Conservation (phyloP, 2,888 invertebrate genomes). For the Noctua janthe region DNA sequence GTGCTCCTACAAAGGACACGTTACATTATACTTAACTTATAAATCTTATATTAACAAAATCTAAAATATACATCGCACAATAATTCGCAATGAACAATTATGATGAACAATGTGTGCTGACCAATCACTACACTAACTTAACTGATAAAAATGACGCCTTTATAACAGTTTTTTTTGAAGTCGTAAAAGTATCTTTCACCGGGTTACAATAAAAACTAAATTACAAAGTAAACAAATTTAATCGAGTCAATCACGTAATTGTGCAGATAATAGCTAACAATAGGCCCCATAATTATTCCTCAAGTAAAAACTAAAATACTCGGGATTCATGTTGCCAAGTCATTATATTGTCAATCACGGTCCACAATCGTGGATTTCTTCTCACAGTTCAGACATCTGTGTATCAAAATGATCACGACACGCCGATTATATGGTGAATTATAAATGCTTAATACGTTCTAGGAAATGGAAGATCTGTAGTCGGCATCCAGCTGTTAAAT, state of each 20-base stretch:
- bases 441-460: constrained; percentile 41
- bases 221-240: background rate
- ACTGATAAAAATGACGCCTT: background rate
- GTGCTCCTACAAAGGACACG: no score
- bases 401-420: constrained; percentile 38
- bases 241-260: constrained; percentile 27
- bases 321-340: constrained; percentile 42
- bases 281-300: constrained; percentile 24
- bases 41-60: background rate
- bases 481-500: background rate
- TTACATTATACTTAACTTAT: no score
- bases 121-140: no score
- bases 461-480: constrained; percentile 19
- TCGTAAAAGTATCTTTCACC: background rate
- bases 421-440: constrained; percentile 34
- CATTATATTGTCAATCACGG: constrained; percentile 35
- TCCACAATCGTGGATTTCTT: constrained; percentile 31
- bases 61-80: background rate
- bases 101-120: no score
- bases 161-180: background rate
- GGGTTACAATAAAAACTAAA: background rate
- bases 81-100: background rate
- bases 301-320: constrained; percentile 36
- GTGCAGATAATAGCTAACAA: constrained; percentile 27
- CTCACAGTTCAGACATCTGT: constrained; percentile 35